Base-by-base conservation (phyloP, 2,113 vertebrate species). In the Myrmecobius fasciatus region DNA sequence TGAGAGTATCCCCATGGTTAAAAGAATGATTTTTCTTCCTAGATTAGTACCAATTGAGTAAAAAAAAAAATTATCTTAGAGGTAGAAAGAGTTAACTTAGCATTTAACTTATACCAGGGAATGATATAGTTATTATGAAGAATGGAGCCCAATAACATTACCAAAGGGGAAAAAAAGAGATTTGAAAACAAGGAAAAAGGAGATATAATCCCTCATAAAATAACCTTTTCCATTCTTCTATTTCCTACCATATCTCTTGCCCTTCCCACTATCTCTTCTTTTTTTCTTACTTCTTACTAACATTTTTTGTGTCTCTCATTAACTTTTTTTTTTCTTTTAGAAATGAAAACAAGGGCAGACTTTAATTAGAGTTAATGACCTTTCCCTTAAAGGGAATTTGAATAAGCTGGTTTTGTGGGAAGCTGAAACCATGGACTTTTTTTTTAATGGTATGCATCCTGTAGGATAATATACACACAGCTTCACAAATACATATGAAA, bases 11-110 rank as follows among this genome's bases (percentile, higher is more conserved):
- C 83, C 43, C 20, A 3, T 0, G 92, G 90, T 53, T 90, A 8
- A 36, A 95, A 47, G 83, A 91, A 56, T 4, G 25, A 56, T 51
- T 95, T 88, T 95, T 89, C 49, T 93, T 91, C 94, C 52, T 89
- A 1, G 31, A 48, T 75, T 67, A 91, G 1, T 67, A 36, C 28
- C 25, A 36, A 90, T 3, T 60, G 47, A 92, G 24, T n/a, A 88
- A 88, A 94, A 91, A 28, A 56, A 90, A 36, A 52, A 36, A 31
- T 54, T 36, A 60, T 90, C 6, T 4, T 94, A 47, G 4, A 88
- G 53, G 43, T 94, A 6, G 3, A 91, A 83, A 75, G 52, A 93
- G 31, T 54, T 94, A 88, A 90, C 24, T 89, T 53, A 88, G 24
- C 6, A 49, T 54, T 14, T 52, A n/a, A 20, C 67, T 94, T 92